Percentiles rank a stretch among this genome's conserved stretches.
Conservation (phyloP, 2,888 invertebrate genomes). For the Neoaliturus tenellus region DNA sequence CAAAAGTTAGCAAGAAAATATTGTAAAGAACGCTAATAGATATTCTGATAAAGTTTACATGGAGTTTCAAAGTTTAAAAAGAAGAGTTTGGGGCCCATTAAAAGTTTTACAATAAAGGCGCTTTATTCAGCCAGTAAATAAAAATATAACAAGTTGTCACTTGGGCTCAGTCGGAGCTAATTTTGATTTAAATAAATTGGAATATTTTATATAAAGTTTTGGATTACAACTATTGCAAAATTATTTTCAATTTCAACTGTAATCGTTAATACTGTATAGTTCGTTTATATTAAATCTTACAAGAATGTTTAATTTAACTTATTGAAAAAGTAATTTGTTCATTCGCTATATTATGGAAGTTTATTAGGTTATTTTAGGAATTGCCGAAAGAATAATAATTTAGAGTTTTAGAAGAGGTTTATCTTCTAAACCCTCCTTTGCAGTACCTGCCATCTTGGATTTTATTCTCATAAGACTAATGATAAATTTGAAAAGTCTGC, state of each 20-base stretch:
- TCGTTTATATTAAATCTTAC: too few species aligned
- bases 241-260: not conserved
- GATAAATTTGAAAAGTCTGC: too few species aligned
- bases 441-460: too few species aligned
- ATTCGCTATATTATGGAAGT: too few species aligned
- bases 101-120: constrained; percentile 49
- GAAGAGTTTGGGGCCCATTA: constrained; percentile 52
- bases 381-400: too few species aligned
- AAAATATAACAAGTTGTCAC: constrained; percentile 52
- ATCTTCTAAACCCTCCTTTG: too few species aligned
- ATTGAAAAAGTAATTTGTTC: too few species aligned
- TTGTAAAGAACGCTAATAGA: constrained; percentile 53
- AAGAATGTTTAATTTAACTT: too few species aligned
- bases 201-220: not conserved
- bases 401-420: too few species aligned
- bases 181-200: constrained; percentile 32
- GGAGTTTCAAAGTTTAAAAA: constrained; percentile 51
- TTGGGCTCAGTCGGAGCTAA: not conserved
- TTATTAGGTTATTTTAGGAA: too few species aligned
- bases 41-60: constrained; percentile 53
- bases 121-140: constrained; percentile 51
- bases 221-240: not conserved
- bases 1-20: constrained; percentile 37
- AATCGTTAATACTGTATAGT: too few species aligned
- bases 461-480: too few species aligned